Base-by-base conservation (phyloP, 2,797 vertebrate genomes). In the Diplodus puntazzo region DNA sequence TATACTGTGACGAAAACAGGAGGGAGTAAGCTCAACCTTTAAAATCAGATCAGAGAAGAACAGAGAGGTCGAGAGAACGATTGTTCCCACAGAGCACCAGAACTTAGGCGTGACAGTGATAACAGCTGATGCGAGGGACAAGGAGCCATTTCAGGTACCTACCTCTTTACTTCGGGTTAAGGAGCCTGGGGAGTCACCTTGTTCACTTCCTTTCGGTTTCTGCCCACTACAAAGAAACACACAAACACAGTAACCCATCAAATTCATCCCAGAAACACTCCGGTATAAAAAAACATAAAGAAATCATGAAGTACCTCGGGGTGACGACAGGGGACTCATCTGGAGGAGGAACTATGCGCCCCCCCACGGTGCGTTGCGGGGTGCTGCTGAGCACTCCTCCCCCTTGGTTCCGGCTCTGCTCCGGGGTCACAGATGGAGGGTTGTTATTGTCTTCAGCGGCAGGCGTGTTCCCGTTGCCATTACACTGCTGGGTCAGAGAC, bases 401-500 rank as follows among this genome's bases (percentile, higher is more conserved):
- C 82, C 88, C 85, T 46, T 48, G 94, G 78, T 88, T 93, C 74
- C 49, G 81, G 48, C 82, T 84, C 43, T 94, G 92, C 60, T 95
- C 92, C 0, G 94, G 91, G 58, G 88, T 77, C 92, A 73, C 92
- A 77, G 87, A 75, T 61, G 92, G 92, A 74, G 83, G 93, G 82
- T 89, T 86, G 73, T 95, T 92, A 81, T 91, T 93, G 86, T 84
- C 94, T 84, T 94, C 90, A 0, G 91, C 27, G 71, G 81, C 5
- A 0, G 87, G 64, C 0, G 77, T 68, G 75, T 87, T 91, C 87
- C 94, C 95, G 73, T 85, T 97, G 67, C 97, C 97, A 0, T 97
- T 98, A 71, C 96, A 98, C 48, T 97, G 97, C 89, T 97, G 97
- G 75, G 84, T 93, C 79, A 97, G 94, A n/a, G 93, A 84, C 58